These are phyloP conservation scores for Remorina albescens DNA, from an alignment of 2,797 vertebrate species.

Conservation along the genomic window DNA sequence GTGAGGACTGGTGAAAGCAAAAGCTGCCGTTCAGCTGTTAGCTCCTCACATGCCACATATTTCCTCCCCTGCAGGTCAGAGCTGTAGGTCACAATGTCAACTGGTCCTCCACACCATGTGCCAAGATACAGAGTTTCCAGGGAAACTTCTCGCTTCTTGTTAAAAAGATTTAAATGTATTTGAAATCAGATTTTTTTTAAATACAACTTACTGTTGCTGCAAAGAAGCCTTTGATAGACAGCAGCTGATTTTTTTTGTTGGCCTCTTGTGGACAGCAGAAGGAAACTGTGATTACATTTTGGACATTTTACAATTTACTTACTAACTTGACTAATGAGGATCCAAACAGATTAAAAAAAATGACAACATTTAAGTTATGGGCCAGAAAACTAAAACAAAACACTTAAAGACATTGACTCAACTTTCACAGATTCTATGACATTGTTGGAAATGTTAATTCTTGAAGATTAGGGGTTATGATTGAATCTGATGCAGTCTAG, in stretches of 20 bases:
- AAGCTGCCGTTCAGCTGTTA: slow-evolving; percentile 41
- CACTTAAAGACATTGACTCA: too few relatives aligned
- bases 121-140: background rate
- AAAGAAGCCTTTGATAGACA: too few relatives aligned
- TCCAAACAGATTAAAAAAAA: too few relatives aligned
- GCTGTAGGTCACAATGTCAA: slow-evolving; percentile 9
- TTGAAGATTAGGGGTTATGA: too few relatives aligned
- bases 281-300: too few relatives aligned
- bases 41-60: slow-evolving; percentile 45
- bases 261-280: background rate
- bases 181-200: background rate
- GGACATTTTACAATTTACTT: too few relatives aligned
- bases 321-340: too few relatives aligned
- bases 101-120: background rate
- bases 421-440: too few relatives aligned
- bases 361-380: too few relatives aligned
- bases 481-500: too few relatives aligned
- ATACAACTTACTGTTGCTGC: background rate
- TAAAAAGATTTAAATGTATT: background rate
- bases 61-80: slow-evolving; percentile 11
- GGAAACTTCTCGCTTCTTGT: background rate
- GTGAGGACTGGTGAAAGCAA: slow-evolving; percentile 10
- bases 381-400: too few relatives aligned
- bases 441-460: too few relatives aligned
- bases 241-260: background rate